Conservation (phyloP, 1,140 invertebrate genomes). For the Aphaenogaster ashmeadi region DNA sequence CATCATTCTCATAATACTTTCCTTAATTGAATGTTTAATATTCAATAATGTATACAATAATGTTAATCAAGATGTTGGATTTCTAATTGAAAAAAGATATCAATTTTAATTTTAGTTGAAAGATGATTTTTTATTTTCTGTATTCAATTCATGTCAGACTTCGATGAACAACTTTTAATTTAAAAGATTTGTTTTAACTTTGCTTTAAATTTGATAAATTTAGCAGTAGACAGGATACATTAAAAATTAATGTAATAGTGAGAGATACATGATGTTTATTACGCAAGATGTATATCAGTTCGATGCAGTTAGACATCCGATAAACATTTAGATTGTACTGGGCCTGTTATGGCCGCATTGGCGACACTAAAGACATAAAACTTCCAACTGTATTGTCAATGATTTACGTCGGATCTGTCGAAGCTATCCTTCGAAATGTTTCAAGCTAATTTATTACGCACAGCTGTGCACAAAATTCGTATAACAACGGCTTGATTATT, state of each 20-base stretch:
- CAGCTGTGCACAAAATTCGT: constrained; percentile 16
- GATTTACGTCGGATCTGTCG: constrained; percentile 46
- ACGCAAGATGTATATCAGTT: constrained; percentile 2
- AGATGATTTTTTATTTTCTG: not conserved
- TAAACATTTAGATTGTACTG: constrained; percentile 80
- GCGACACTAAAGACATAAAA: constrained; percentile 78
- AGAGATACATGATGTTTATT: constrained; percentile 34
- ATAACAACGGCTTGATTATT: not conserved
- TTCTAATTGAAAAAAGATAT: not conserved
- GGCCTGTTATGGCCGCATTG: constrained; percentile 77
- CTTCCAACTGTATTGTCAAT: constrained; percentile 68
- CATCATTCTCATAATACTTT: not conserved
- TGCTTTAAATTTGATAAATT: not conserved
- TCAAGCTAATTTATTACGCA: constrained; percentile 18
- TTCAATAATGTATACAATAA: not conserved
- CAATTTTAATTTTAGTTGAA: constrained; percentile 1
- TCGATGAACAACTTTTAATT: not conserved
- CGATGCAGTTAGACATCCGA: constrained; percentile 53
- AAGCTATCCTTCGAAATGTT: constrained; percentile 28
- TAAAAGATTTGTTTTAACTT: not conserved
- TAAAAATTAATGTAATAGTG: not conserved
- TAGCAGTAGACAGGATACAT: not conserved
- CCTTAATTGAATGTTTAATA: constrained; percentile 5
- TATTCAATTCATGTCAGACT: not conserved
- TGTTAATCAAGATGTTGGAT: not conserved